These are phyloP conservation scores for Sebastolobus alascanus DNA, from an alignment of 2,797 vertebrate species.

Conservation along the genomic window DNA sequence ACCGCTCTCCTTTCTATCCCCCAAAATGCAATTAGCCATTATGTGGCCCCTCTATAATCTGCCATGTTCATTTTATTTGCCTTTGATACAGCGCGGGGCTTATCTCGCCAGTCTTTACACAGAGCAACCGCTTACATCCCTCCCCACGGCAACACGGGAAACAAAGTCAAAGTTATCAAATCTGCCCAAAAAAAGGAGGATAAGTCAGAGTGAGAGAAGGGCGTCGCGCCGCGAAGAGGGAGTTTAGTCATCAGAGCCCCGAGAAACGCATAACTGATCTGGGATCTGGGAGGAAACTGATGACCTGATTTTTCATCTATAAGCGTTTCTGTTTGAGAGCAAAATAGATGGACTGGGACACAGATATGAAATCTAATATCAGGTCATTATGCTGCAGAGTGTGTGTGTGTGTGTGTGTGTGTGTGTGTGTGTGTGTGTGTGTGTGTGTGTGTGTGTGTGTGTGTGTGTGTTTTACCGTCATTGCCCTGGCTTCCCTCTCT, in stretches of 20 bases:
- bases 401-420: conserved; percentile 8
- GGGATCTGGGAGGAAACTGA: conserved; percentile 33
- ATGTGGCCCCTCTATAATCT: conserved; percentile 68
- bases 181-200: conserved; percentile 8
- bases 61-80: conserved; percentile 72
- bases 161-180: conserved; percentile 68
- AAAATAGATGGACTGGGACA: conserved; percentile 59
- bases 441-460: conserved; percentile 14
- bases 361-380: conserved; percentile 57
- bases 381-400: conserved; percentile 34
- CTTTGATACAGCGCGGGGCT: conserved; percentile 69
- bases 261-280: conserved; percentile 39
- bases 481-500: conserved; percentile 91
- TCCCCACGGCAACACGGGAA: conserved; percentile 44
- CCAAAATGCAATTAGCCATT: conserved; percentile 75
- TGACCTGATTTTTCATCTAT: conserved; percentile 52
- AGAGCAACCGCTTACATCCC: conserved; percentile 49
- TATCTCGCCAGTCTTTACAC: conserved; percentile 69
- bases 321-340: conserved; percentile 43
- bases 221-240: conserved; percentile 7
- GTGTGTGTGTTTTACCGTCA: conserved; percentile 87
- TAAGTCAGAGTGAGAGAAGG: conserved; percentile 2
- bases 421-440: conserved; percentile 29
- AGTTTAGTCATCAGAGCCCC: conserved; percentile 22
- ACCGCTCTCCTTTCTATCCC: conserved; percentile 45